phyloP scores from a whole-genome alignment of 64 coral and sea anemone genomes.

The Montipora foliosa region DNA sequence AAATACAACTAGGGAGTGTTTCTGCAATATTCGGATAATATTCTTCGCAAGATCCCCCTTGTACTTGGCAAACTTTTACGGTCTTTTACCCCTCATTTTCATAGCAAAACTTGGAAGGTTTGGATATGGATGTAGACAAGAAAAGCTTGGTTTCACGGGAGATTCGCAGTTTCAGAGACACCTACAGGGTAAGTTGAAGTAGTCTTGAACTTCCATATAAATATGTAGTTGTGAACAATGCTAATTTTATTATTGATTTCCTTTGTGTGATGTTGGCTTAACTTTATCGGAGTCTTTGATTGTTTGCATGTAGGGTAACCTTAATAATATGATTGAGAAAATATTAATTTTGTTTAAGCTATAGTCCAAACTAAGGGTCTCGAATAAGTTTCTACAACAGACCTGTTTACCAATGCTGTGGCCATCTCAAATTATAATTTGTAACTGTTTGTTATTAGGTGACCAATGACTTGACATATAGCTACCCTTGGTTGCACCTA shows the following conservation, averaged over 20 bases:
- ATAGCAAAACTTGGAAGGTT: conserved; percentile 93
- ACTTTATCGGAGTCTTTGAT: background rate
- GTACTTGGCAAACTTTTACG: no score
- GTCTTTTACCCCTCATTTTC: background rate
- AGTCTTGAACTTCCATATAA: background rate
- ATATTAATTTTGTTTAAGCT: background rate
- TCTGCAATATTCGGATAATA: no score
- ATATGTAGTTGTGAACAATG: background rate
- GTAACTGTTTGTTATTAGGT: no score
- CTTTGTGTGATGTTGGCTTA: background rate
- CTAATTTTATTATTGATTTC: background rate
- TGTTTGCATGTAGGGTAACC: background rate
- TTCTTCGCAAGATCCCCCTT: no score
- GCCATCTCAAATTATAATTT: no score
- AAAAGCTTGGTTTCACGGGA: conserved; percentile 94
- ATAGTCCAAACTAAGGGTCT: background rate
- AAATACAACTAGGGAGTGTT: no score
- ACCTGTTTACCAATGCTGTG: no score
- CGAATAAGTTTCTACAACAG: no score
- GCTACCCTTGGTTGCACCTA: no score
- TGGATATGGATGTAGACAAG: conserved; percentile 93
- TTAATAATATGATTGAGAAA: background rate
- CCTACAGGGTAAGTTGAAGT: conserved; percentile 81
- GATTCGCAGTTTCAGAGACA: conserved; percentile 92
- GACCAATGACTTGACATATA: no score